A percentile compares a stretch with the other conserved stretches of the same genome.
Evolutionary conservation across 2,797 vertebrate genomes (phyloP).

Genomic region (Tamandua tetradactyla): DNA sequence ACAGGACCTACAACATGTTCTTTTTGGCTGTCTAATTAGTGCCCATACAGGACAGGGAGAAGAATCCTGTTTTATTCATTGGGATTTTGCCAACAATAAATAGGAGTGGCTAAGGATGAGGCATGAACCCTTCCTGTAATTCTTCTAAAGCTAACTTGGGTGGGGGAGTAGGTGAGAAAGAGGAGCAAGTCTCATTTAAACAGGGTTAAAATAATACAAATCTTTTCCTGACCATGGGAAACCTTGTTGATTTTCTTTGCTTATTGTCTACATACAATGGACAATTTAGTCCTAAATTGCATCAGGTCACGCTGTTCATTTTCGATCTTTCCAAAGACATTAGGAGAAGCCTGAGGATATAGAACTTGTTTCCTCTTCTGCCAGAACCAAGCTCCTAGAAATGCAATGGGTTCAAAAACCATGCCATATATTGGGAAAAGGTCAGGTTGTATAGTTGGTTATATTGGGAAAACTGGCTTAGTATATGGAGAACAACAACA

Average conservation of each 20-base stretch:
- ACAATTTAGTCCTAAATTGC: slow-evolving; percentile 48
- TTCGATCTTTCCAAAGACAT: background rate
- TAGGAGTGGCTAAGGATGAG: slow-evolving; percentile 57
- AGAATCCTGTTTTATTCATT: slow-evolving; percentile 62
- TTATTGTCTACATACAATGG: background rate
- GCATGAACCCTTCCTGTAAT: slow-evolving; percentile 32
- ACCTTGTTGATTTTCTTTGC: background rate
- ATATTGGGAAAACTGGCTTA: slow-evolving; percentile 13
- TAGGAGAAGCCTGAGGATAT: background rate
- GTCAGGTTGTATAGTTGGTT: background rate
- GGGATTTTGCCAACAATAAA: slow-evolving; percentile 69
- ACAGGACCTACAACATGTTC: slow-evolving; percentile 60
- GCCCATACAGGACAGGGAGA: slow-evolving; percentile 10
- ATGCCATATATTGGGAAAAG: background rate
- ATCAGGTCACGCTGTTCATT: background rate
- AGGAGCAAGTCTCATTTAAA: background rate
- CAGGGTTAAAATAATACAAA: slow-evolving; percentile 40
- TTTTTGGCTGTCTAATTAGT: slow-evolving; percentile 53
- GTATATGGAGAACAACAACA: background rate
- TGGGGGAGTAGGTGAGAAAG: background rate
- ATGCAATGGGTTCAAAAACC: background rate
- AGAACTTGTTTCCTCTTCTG: slow-evolving; percentile 27
- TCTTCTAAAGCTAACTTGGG: slow-evolving; percentile 26
- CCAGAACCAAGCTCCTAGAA: background rate
- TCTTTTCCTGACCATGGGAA: background rate